These are phyloP conservation scores for Xestia c-nigrum DNA, from an alignment of 2,888 invertebrate genomes.

Conservation along the genomic window DNA sequence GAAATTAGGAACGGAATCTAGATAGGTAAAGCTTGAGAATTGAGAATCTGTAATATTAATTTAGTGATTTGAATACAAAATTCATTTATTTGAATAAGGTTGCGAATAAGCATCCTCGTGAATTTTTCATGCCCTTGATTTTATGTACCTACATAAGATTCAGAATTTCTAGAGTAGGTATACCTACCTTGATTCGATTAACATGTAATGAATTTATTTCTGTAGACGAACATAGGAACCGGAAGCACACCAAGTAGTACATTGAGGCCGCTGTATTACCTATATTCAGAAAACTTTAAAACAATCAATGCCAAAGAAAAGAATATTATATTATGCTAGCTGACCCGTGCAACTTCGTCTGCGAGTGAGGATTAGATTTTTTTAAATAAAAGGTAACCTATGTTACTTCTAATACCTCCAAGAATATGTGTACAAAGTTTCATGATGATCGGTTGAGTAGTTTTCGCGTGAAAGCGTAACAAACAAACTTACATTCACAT, in stretches of 20 bases:
- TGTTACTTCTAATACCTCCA: too few relatives aligned
- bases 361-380: too few relatives aligned
- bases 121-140: not conserved
- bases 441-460: too few relatives aligned
- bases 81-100: not conserved
- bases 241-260: not conserved
- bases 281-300: not conserved
- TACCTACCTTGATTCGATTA: not conserved
- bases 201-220: not conserved
- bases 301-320: not conserved
- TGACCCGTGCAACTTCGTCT: too few relatives aligned
- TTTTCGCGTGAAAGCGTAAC: too few relatives aligned
- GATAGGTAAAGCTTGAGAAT: not conserved
- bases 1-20: slow-evolving; percentile 16
- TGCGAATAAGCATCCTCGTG: not conserved
- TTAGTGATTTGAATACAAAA: not conserved
- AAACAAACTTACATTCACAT: too few relatives aligned
- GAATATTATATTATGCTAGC: too few relatives aligned
- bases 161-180: not conserved
- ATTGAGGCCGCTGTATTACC: not conserved
- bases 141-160: not conserved
- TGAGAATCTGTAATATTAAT: not conserved
- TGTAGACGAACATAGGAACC: not conserved
- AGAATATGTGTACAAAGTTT: too few relatives aligned
- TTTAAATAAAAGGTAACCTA: too few relatives aligned